Evolutionary conservation across 2,113 vertebrate genomes (phyloP).

Genomic region (Anolis sagrei): DNA sequence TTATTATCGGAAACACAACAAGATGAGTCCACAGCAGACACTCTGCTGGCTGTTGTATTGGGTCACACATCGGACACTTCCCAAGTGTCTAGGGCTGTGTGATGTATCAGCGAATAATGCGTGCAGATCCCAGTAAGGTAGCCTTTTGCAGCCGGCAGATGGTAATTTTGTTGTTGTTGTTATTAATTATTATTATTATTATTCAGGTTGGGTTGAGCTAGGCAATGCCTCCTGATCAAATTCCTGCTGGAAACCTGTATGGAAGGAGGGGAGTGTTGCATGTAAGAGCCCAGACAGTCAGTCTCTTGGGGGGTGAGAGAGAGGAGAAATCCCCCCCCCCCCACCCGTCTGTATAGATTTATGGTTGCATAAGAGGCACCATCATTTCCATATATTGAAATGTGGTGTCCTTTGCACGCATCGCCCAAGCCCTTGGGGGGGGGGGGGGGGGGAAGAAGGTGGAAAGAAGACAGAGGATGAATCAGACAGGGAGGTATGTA

Average conservation of each 20-base stretch:
- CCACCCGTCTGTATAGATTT: conserved; percentile 80
- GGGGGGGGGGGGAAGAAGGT: conserved; percentile 70
- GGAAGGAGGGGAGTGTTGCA: background rate
- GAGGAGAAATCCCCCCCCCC: conserved; percentile 56
- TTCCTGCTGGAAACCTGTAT: conserved; percentile 60
- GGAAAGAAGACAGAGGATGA: conserved; percentile 71
- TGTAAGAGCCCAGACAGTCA: too few species aligned
- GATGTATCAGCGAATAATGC: too few species aligned
- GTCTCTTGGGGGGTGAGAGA: too few species aligned
- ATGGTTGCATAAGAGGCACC: conserved; percentile 85
- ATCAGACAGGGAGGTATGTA: conserved; percentile 42
- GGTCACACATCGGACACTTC: too few species aligned
- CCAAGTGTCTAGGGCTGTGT: too few species aligned
- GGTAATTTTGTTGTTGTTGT: too few species aligned
- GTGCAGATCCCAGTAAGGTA: too few species aligned
- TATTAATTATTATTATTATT: too few species aligned
- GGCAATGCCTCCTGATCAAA: conserved; percentile 68
- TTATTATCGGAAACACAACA: too few species aligned
- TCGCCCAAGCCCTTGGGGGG: conserved; percentile 77
- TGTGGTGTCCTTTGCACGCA: conserved; percentile 79
- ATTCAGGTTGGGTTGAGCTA: background rate
- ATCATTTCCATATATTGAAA: conserved; percentile 89
- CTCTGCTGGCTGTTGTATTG: too few species aligned
- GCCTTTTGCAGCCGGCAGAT: too few species aligned
- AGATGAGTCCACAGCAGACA: too few species aligned